Conservation (phyloP, 2,113 vertebrate genomes). For the Prietella phreatophila region DNA sequence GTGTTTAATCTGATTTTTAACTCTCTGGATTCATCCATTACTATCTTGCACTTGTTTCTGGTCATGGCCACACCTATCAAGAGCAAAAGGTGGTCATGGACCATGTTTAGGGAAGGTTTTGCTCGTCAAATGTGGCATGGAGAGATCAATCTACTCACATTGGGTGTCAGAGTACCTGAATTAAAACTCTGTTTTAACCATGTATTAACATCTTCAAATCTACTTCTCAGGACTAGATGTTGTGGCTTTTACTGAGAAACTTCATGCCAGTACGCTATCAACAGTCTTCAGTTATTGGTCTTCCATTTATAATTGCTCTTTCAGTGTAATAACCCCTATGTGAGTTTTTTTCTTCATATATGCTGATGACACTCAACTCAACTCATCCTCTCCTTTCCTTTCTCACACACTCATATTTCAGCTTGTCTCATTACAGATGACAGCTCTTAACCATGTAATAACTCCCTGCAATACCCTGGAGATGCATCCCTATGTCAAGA, state of each 20-base stretch:
- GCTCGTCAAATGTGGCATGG: neutral
- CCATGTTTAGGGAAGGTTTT: neutral
- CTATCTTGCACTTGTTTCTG: neutral
- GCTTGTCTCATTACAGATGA: neutral
- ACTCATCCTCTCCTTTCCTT: neutral
- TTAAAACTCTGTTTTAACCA: too few species aligned
- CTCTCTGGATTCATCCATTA: neutral
- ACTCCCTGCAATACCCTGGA: neutral
- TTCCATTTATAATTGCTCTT: neutral
- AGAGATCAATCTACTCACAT: neutral
- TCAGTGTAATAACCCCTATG: neutral
- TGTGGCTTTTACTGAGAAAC: too few species aligned
- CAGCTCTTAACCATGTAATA: neutral
- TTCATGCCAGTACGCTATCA: neutral
- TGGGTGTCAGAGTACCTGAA: neutral
- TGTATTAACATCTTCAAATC: too few species aligned
- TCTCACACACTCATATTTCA: neutral
- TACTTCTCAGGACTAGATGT: too few species aligned
- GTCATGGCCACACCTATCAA: neutral
- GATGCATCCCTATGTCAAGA: neutral
- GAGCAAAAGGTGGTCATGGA: neutral
- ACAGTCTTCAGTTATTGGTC: neutral
- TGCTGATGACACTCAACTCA: neutral
- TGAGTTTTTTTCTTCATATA: neutral
- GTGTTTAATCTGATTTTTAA: neutral